These are phyloP conservation scores for Eulemur rubriventer DNA, from an alignment of 2,797 vertebrate species.

Conservation along the genomic window DNA sequence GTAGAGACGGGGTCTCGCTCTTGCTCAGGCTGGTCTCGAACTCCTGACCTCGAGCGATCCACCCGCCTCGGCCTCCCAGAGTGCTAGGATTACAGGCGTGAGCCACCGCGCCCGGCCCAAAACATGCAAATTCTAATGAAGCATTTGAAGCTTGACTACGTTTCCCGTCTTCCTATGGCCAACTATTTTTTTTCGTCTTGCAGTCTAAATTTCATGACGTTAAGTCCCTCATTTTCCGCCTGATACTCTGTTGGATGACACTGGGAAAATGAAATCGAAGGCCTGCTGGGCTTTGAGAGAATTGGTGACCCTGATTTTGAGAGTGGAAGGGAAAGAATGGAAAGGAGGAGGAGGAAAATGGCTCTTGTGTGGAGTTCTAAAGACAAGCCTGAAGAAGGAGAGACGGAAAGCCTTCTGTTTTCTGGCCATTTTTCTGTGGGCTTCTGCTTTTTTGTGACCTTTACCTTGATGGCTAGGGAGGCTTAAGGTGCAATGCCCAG, in stretches of 20 bases:
- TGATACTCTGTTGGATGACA: not conserved
- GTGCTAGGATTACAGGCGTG: too few relatives aligned
- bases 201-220: not conserved
- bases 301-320: not conserved
- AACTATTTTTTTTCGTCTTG: not conserved
- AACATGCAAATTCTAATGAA: not conserved
- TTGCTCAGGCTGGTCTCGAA: too few relatives aligned
- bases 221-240: not conserved
- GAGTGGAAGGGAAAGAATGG: not conserved
- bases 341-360: not conserved
- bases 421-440: not conserved
- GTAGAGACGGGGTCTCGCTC: too few relatives aligned
- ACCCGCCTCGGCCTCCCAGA: too few relatives aligned
- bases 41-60: too few relatives aligned
- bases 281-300: not conserved
- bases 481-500: not conserved
- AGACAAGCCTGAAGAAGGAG: not conserved
- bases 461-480: not conserved
- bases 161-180: not conserved
- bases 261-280: not conserved
- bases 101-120: too few relatives aligned
- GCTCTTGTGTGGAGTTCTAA: not conserved
- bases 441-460: not conserved
- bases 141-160: not conserved
- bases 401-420: not conserved